Conservation (phyloP, 2,113 vertebrate species). For the Tetraodon nigroviridis region DNA sequence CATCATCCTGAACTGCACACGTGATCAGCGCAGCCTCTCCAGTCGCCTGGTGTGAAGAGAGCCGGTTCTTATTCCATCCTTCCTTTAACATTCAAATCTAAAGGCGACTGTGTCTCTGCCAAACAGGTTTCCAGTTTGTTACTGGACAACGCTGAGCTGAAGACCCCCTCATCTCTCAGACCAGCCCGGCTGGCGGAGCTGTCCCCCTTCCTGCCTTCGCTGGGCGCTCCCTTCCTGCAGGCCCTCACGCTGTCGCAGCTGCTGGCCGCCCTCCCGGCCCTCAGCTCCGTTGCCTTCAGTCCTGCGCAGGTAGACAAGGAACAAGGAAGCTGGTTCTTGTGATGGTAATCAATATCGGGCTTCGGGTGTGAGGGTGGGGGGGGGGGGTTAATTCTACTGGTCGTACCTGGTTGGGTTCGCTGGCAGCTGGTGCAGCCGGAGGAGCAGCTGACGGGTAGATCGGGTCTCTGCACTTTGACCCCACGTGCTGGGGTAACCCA, state of each 20-base stretch:
- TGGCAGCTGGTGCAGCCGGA: conserved; percentile 29
- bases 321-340: background rate
- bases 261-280: conserved; percentile 41
- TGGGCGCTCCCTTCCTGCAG: conserved; percentile 70
- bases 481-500: conserved; percentile 10
- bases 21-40: conserved; percentile 52
- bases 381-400: conserved; percentile 14
- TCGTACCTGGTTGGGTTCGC: conserved; percentile 19
- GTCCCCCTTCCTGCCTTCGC: conserved; percentile 62
- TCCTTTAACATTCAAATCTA: background rate
- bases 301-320: conserved; percentile 66
- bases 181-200: conserved; percentile 54
- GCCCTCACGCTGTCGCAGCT: conserved; percentile 65
- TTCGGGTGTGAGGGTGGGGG: background rate
- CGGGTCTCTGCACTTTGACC: conserved; percentile 18
- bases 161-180: conserved; percentile 47
- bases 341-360: background rate
- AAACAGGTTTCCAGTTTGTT: conserved; percentile 67
- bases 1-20: conserved; percentile 64
- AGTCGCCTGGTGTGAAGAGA: conserved; percentile 64
- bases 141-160: conserved; percentile 50
- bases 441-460: conserved; percentile 49
- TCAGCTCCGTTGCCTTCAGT: conserved; percentile 63
- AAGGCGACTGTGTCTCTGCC: background rate
- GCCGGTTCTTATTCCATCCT: background rate